Base-by-base conservation (phyloP, 2,113 vertebrate genomes). In the Mus spicilegus region DNA sequence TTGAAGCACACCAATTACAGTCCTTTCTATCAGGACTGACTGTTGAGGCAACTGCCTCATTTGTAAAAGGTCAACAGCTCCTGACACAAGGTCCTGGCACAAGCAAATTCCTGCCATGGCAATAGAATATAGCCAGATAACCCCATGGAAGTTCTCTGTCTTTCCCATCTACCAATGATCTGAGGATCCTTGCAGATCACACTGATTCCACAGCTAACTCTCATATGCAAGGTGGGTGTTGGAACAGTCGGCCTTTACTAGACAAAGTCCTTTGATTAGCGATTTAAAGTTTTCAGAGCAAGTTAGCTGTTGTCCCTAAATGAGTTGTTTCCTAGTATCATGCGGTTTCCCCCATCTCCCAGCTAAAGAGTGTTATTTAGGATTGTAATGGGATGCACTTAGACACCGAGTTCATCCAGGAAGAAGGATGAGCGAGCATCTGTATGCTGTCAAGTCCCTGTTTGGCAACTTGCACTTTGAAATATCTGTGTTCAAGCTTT, bases 51-150 rank as follows among this genome's bases (percentile, higher is more conserved):
- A 97, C 77, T 96, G 92, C 92, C 76, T 97, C 95, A 97, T 95
- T 96, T 97, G 93, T 89, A 67, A 97, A 97, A 98, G 96, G 94
- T 97, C 97, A 97, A 30, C 42, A 86, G 95, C 92, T 96, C 89
- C 89, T 77, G 39, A 17, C 58, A 58, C 58, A 58, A 58, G 58
- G 86, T 93, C 95, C 94, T 73, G 89, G 94, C 95, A 97, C 88
- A 95, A 76, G 78, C 67, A 84, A 84, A 63, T 80, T 51, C 77
- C 33, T 61, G 96, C 56, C 33, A 84, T 39, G 72, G 88, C 89
- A 91, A 95, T 95, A 85, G 96, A 97, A 95, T 49, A 36, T 1
- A 91, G 82, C 88, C 91, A 95, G 91, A 93, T 42, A 77, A 72
- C 20, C n/a, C 84, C 81, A 42, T 13, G 6, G 58, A 78, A 69